Evolutionary conservation across 2,888 invertebrate species (phyloP).

Genomic region (Linnaemya vulpina): DNA sequence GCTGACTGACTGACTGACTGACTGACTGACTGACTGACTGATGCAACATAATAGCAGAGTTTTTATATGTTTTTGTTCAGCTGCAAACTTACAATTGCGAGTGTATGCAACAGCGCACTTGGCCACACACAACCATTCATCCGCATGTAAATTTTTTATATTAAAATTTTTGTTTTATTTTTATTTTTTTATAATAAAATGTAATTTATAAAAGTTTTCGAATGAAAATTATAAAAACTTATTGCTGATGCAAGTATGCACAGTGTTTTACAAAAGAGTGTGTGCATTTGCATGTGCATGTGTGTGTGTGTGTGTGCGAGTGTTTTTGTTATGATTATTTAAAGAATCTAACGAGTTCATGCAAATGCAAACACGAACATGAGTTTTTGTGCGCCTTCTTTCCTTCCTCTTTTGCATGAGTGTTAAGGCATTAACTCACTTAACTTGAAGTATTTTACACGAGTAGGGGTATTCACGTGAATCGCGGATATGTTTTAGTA

Average conservation of each 20-base stretch:
- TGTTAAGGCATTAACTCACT: not conserved
- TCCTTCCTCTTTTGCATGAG: not conserved
- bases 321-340: conserved; percentile 30
- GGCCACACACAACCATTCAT: conserved; percentile 4
- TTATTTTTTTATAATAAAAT: not conserved
- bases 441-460: not conserved
- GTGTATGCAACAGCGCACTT: conserved; percentile 34
- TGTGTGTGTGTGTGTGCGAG: not conserved
- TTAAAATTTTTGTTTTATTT: too few relatives aligned
- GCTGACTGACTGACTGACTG: too few relatives aligned
- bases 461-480: not conserved
- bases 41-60: conserved; percentile 31
- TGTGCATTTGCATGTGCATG: not conserved
- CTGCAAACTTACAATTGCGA: not conserved
- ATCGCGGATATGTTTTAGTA: too few relatives aligned
- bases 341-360: conserved; percentile 22
- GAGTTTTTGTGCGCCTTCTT: not conserved
- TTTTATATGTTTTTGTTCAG: not conserved
- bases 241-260: not conserved
- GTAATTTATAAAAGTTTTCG: conserved; percentile 26
- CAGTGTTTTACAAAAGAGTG: not conserved
- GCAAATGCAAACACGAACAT: not conserved
- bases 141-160: conserved; percentile 26
- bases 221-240: conserved; percentile 22
- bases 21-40: conserved; percentile 30